Base-by-base conservation (phyloP, 2,113 vertebrate species). In the Equus quagga region DNA sequence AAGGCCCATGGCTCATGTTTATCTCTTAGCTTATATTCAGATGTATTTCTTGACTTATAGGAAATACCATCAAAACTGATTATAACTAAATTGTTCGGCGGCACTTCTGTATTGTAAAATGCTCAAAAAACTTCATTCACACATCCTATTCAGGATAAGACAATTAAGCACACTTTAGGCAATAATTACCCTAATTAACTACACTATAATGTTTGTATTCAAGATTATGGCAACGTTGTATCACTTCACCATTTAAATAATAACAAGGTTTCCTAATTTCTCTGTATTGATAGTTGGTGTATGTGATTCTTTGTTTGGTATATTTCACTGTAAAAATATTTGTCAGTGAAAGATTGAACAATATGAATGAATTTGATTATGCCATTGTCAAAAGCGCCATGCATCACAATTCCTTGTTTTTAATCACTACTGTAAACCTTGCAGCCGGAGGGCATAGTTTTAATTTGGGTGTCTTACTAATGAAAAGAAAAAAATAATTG, bases 291-390 rank as follows among this genome's bases (percentile, higher is more conserved):
- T 99, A 98, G 98, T 98, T 98, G 98, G 98, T 98, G 97, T 97
- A 92, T 96, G 97, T 83, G 98, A 98, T 96, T 98, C 99, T 99
- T 99, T 99, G 99, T 99, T 98, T 98, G 98, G 98, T 98, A 98
- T 98, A 98, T 99, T 99, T 99, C 99, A 99, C 99, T 99, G 99
- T 99, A 99, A 99, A 99, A 99, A 99, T 99, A 99, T 98, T 98
- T 98, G 98, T 99, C 99, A 99, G 99, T 98, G 98, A 98, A 98
- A 99, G 99, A 99, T 99, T 99, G 99, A 99, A 99, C 99, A 99
- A 99, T 99, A 99, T 99, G 99, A 99, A 99, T 99, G 99, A 99
- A 99, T 99, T 99, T 99, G 99, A 99, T 99, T 99, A 99, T 98
- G 98, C 99, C 99, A 99, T 99, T 99, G 99, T 99, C 99, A 99